These are phyloP conservation scores for Agrotis exclamationis DNA, from an alignment of 2,888 invertebrate genomes.

Conservation along the genomic window DNA sequence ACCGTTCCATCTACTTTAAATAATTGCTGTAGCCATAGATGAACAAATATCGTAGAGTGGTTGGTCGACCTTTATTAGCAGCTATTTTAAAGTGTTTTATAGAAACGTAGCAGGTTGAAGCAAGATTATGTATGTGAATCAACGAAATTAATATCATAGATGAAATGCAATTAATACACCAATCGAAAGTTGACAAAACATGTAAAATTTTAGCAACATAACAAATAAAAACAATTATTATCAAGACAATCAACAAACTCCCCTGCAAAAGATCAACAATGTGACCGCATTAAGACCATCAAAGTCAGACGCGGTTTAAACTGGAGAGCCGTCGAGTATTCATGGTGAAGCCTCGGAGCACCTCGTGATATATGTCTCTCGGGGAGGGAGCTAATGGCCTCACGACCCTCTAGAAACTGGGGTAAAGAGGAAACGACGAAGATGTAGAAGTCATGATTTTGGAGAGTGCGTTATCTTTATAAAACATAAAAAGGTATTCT, in stretches of 20 bases:
- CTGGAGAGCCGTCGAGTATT: slow-evolving; percentile 69
- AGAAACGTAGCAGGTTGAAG: neutral
- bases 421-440: slow-evolving; percentile 65
- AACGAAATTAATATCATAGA: neutral
- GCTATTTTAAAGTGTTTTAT: slow-evolving; percentile 27
- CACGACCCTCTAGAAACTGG: slow-evolving; percentile 74
- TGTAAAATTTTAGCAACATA: neutral
- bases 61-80: slow-evolving; percentile 35
- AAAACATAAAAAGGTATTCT: neutral
- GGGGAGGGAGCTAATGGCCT: slow-evolving; percentile 81
- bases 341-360: slow-evolving; percentile 69
- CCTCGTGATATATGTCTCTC: slow-evolving; percentile 81
- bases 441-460: slow-evolving; percentile 50
- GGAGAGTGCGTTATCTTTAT: slow-evolving; percentile 9
- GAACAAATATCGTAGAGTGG: slow-evolving; percentile 46
- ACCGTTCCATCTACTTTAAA: slow-evolving; percentile 62
- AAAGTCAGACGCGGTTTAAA: slow-evolving; percentile 68
- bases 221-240: slow-evolving; percentile 30
- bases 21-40: slow-evolving; percentile 63
- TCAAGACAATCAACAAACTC: slow-evolving; percentile 13
- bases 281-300: slow-evolving; percentile 66
- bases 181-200: neutral
- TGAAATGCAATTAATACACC: no score
- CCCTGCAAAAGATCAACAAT: slow-evolving; percentile 57
- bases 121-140: neutral